Percentiles rank a stretch among this genome's conserved stretches.
phyloP scores from a whole-genome alignment of 2,797 vertebrate species.

The Taeniopygia guttata region DNA sequence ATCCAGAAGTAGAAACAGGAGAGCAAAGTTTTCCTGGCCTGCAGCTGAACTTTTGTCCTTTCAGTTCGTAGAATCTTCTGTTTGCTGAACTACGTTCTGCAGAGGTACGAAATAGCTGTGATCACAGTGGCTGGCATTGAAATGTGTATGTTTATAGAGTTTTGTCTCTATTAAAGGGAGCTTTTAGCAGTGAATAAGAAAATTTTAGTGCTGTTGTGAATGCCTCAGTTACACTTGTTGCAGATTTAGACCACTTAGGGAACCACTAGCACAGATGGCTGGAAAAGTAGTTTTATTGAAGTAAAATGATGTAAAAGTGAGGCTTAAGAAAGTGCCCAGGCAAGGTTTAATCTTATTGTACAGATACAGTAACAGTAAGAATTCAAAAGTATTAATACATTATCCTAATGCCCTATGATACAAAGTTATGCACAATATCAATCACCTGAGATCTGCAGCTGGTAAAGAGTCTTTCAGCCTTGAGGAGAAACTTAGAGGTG shows the following conservation, averaged over 20 bases:
- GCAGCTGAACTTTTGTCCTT: not conserved
- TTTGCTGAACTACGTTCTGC: not conserved
- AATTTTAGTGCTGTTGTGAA: not conserved
- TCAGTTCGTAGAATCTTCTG: not conserved
- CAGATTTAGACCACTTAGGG: accelerated
- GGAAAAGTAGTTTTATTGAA: not conserved
- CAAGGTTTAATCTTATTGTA: not conserved
- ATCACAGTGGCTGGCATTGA: not conserved
- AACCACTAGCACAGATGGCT: not conserved
- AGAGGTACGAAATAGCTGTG: not conserved
- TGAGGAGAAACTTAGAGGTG: not conserved
- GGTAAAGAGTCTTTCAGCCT: not conserved
- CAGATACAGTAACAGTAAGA: not conserved
- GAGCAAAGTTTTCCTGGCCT: not conserved
- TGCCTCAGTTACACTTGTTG: not conserved
- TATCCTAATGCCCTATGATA: not conserved
- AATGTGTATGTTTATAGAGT: not conserved
- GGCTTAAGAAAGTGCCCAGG: not conserved
- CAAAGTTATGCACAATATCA: accelerated
- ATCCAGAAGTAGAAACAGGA: not conserved
- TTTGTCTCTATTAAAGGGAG: not conserved
- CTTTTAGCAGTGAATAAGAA: not conserved
- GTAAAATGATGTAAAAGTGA: not conserved
- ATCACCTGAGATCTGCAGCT: not conserved
- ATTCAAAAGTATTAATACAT: not conserved